Evolutionary conservation across 2,888 invertebrate genomes (phyloP).

Genomic region (Drosophila robusta): DNA sequence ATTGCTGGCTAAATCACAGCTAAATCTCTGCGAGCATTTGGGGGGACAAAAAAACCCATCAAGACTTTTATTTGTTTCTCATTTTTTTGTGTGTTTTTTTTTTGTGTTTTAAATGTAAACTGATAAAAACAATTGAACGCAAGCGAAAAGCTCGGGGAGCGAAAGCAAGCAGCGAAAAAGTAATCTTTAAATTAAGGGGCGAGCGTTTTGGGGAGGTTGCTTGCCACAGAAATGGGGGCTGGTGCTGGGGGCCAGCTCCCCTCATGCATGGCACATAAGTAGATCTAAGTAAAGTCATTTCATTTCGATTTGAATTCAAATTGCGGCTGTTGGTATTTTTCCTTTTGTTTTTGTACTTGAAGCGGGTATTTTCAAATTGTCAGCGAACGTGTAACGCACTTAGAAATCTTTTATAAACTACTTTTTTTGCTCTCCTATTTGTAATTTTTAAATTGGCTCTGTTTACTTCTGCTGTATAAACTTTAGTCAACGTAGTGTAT

Average conservation of each 20-base stretch:
- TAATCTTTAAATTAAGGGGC: slow-evolving; percentile 76
- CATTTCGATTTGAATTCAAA: slow-evolving; percentile 74
- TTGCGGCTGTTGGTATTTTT: slow-evolving; percentile 34
- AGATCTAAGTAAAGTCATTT: slow-evolving; percentile 71
- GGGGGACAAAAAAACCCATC: slow-evolving; percentile 34
- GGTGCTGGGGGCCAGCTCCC: slow-evolving; percentile 11
- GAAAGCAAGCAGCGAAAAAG: slow-evolving; percentile 38
- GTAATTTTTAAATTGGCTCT: not conserved
- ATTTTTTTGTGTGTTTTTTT: slow-evolving; percentile 33
- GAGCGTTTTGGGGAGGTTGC: slow-evolving; percentile 13
- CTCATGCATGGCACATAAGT: slow-evolving; percentile 37
- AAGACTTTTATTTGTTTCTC: slow-evolving; percentile 74
- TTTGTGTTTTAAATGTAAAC: slow-evolving; percentile 77
- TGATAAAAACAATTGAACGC: slow-evolving; percentile 82
- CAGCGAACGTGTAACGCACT: not conserved
- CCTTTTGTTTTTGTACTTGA: slow-evolving; percentile 5
- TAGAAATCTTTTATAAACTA: not conserved
- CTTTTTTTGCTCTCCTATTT: no score
- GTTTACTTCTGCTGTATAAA: not conserved
- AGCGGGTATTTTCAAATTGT: not conserved
- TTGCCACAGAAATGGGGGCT: slow-evolving; percentile 4
- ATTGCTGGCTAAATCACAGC: slow-evolving; percentile 78
- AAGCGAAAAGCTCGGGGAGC: slow-evolving; percentile 55
- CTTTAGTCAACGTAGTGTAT: not conserved
- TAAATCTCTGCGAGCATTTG: slow-evolving; percentile 67